Base-by-base conservation (phyloP, 1,140 invertebrate genomes). In the Rhagoletis zephyria region DNA sequence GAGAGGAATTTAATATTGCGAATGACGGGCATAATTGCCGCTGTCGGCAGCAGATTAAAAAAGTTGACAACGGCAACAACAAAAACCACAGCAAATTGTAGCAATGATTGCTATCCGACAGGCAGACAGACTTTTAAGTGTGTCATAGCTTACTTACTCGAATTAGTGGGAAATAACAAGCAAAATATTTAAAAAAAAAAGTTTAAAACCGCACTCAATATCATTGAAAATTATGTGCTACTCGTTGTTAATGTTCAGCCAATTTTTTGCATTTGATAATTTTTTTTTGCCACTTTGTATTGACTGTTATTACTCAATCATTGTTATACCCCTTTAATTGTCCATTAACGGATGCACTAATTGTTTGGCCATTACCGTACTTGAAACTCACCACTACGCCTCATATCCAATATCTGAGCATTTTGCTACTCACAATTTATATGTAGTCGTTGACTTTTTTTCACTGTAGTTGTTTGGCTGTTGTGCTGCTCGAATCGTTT, bases 21-120 rank as follows among this genome's bases (percentile, higher is more conserved):
- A 70, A 64, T 64, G 30, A 42, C 16, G 51, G 63, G 64, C 51
- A 30, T 87, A 87, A 87, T 87, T 87, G 87, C 65, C 67, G 45
- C 87, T 87, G 87, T 87, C 87, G 77, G 65, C 70, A 60, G 59
- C 87, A 87, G 87, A 87, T 87, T 87, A 87, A 87, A 30, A 87
- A 87, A 87, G 45, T 74, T 81, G 74, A 81, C 74, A 81, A 30
- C 74, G 2, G n/a, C 74, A 59, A 59, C 74, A 81, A 81, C 51
- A 81, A 19, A 4, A 67, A 81, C 48, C 19, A 0, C 12, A 19
- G 61, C 61, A 63, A 63, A 63, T 63, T 56, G 5, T 14, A 16
- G 1, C 61, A 14, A 67, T 10, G 30, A 19, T 10, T 5, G 3
- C n/a, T 7, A 30, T 67, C 64, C n/a, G n/a, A 6, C 56, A 4